A percentile compares a stretch with the other conserved stretches of the same genome.
Evolutionary conservation across 2,113 vertebrate genomes (phyloP).

Genomic region (Poecile atricapillus): DNA sequence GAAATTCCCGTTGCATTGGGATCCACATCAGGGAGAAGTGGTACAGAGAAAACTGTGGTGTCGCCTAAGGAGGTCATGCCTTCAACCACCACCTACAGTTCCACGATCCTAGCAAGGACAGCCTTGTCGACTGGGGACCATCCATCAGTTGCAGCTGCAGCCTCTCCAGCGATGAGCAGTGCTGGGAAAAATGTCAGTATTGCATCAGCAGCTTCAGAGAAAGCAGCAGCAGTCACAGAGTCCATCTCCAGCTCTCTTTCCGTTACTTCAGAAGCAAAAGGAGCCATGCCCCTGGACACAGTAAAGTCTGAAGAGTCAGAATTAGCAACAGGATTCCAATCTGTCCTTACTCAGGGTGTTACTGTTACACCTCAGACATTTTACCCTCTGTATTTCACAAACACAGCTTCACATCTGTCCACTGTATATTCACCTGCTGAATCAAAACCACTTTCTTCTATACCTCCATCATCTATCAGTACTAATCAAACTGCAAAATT

Average conservation of each 20-base stretch:
- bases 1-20: background rate
- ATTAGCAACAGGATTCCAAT: background rate
- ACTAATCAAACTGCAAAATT: background rate
- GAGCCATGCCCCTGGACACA: background rate
- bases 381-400: background rate
- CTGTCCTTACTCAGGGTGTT: background rate
- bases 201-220: background rate
- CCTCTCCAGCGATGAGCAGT: background rate
- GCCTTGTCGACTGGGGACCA: background rate
- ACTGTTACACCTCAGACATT: background rate
- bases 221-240: background rate
- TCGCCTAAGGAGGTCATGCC: constrained; percentile 50
- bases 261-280: background rate
- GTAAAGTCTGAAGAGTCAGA: background rate
- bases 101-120: background rate
- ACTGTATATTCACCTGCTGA: background rate
- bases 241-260: background rate
- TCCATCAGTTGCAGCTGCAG: background rate
- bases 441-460: background rate
- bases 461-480: background rate
- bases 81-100: constrained; percentile 8
- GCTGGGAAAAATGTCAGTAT: background rate
- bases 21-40: constrained; percentile 3
- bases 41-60: constrained; percentile 33
- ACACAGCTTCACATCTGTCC: background rate